Evolutionary conservation across 2,113 vertebrate genomes (phyloP).

Genomic region (Hippocampus abdominalis): DNA sequence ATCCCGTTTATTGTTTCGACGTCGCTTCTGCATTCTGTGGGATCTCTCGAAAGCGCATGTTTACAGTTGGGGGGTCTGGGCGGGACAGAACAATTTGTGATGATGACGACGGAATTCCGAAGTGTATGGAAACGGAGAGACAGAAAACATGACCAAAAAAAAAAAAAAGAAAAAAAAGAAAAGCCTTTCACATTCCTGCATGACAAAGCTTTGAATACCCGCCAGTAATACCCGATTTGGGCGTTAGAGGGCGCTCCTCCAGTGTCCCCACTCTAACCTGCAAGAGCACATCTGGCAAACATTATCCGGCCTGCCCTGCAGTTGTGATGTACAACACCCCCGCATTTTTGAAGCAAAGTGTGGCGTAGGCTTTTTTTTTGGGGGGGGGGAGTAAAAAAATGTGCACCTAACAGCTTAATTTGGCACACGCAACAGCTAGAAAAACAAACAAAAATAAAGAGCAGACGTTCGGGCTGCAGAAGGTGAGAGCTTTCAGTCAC

Average conservation of each 20-base stretch:
- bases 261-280: conserved; percentile 43
- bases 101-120: conserved; percentile 4
- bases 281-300: conserved; percentile 67
- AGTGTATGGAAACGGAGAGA: background rate
- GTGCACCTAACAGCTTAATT: conserved; percentile 53
- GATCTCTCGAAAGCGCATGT: conserved; percentile 1
- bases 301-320: conserved; percentile 61
- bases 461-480: conserved; percentile 35
- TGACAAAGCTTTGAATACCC: conserved; percentile 2
- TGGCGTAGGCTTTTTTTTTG: conserved; percentile 22
- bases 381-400: conserved; percentile 51
- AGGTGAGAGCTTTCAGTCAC: conserved; percentile 27
- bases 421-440: conserved; percentile 35
- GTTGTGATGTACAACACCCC: conserved; percentile 64
- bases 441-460: conserved; percentile 53
- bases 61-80: conserved; percentile 12
- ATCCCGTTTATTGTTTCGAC: conserved; percentile 39
- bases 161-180: conserved; percentile 19
- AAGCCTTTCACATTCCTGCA: conserved; percentile 16
- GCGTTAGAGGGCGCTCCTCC: conserved; percentile 59
- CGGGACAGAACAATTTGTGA: background rate
- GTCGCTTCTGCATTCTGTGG: conserved; percentile 16
- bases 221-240: conserved; percentile 10
- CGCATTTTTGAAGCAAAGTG: conserved; percentile 53
- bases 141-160: conserved; percentile 5